Percentiles rank a stretch among this genome's conserved stretches.
Conservation (phyloP, 2,888 invertebrate species). For the Osedax frankpressi region DNA sequence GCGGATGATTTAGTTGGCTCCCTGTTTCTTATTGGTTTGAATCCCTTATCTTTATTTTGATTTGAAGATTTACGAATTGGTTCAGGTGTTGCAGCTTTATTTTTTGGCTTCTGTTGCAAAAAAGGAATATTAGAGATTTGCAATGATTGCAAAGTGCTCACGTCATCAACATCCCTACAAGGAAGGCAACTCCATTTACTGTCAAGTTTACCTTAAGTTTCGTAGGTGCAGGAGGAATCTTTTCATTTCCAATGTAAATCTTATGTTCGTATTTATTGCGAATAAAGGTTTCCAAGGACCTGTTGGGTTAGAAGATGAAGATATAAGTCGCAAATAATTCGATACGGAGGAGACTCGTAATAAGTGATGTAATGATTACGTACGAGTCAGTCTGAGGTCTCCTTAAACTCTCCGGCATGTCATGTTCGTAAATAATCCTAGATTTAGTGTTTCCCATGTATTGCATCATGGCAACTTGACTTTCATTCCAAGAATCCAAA, state of each 20-base stretch:
- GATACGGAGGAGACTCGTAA: background rate
- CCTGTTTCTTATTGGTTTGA: no score
- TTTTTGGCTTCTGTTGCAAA: no score
- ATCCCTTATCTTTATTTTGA: no score
- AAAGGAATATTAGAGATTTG: no score
- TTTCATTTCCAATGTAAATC: constrained; percentile 91
- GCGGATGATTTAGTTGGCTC: no score
- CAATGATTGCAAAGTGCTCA: no score
- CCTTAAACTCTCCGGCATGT: constrained; percentile 83
- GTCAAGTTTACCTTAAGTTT: background rate
- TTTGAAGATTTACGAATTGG: no score
- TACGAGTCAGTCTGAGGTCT: constrained; percentile 62
- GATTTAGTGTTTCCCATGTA: constrained; percentile 94
- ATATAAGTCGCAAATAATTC: no score
- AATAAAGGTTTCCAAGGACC: constrained; percentile 74
- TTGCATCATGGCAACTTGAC: constrained; percentile 84
- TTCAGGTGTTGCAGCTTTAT: no score
- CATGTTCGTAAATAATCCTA: constrained; percentile 90
- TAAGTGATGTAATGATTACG: background rate
- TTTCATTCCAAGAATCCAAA: constrained; percentile 92
- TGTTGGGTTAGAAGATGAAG: no score
- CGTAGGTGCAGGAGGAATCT: constrained; percentile 55
- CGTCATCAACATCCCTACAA: no score
- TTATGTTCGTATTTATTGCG: constrained; percentile 96
- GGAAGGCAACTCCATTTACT: no score